phyloP scores from a whole-genome alignment of 2,888 invertebrate genomes.

The Lycocerus yunnanus region DNA sequence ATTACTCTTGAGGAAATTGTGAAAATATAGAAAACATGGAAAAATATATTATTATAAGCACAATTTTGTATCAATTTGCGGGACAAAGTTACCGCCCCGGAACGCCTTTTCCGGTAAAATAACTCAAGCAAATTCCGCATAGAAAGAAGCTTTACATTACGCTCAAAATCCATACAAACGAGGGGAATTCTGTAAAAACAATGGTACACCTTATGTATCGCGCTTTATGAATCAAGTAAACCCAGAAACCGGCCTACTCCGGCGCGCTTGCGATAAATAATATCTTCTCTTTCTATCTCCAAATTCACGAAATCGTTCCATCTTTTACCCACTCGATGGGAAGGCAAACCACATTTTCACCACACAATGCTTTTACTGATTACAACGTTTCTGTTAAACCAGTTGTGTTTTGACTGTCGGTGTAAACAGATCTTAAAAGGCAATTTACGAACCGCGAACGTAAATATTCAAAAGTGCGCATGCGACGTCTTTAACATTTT shows the following conservation, averaged over 20 bases:
- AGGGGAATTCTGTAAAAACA: conserved; percentile 38
- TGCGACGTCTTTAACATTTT: neutral
- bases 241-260: conserved; percentile 45
- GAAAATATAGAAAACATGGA: neutral
- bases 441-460: conserved; percentile 10
- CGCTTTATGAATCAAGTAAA: conserved; percentile 45
- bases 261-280: conserved; percentile 41
- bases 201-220: conserved; percentile 48
- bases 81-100: conserved; percentile 38
- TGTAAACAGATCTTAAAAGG: conserved; percentile 27
- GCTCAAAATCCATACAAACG: conserved; percentile 34
- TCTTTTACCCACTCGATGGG: conserved; percentile 40
- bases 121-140: conserved; percentile 34
- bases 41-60: conserved; percentile 15
- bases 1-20: neutral
- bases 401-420: conserved; percentile 39
- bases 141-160: conserved; percentile 32
- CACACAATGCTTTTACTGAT: conserved; percentile 39
- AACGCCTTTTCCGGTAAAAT: conserved; percentile 40
- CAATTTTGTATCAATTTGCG: conserved; percentile 39
- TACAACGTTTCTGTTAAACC: conserved; percentile 35
- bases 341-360: conserved; percentile 47
- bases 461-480: conserved; percentile 11
- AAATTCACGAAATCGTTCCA: conserved; percentile 7
- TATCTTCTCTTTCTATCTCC: conserved; percentile 28